A percentile compares a stretch with the other conserved stretches of the same genome.
Conservation (phyloP, 2,888 invertebrate species). For the Magallana nippona region DNA sequence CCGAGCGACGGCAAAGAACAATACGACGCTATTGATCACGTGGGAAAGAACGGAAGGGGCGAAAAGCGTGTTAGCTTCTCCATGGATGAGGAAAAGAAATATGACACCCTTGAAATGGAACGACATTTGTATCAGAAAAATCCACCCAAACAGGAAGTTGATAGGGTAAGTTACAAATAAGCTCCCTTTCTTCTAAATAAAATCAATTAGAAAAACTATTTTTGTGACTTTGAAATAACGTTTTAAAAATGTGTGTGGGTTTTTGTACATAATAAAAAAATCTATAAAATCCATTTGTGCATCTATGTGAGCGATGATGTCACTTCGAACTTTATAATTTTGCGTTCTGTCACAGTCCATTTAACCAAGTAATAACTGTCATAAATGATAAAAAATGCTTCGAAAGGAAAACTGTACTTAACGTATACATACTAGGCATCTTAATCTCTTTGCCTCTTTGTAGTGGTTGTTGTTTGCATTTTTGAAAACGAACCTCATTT, state of each 20-base stretch:
- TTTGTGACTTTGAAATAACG: not conserved
- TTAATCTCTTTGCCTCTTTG: not conserved
- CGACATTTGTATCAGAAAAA: slow-evolving; percentile 25
- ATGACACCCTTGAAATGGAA: slow-evolving; percentile 37
- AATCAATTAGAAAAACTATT: not conserved
- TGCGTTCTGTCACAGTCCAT: not conserved
- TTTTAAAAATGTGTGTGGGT: not conserved
- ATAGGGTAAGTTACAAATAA: not conserved
- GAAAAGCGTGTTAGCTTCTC: slow-evolving; percentile 65
- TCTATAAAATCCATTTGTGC: no score
- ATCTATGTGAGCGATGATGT: not conserved
- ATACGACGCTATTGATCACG: slow-evolving; percentile 25
- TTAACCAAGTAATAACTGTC: not conserved
- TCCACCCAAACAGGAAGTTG: slow-evolving; percentile 18
- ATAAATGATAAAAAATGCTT: not conserved
- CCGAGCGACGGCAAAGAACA: slow-evolving; percentile 43
- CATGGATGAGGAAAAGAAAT: slow-evolving; percentile 49
- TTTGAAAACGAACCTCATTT: not conserved
- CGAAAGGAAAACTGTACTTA: not conserved
- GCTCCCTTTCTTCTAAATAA: not conserved
- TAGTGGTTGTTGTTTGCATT: not conserved
- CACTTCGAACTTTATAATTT: not conserved
- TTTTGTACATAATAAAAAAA: not conserved
- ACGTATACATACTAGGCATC: not conserved
- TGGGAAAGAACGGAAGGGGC: slow-evolving; percentile 47